phyloP scores from a whole-genome alignment of 1,140 invertebrate species.

The Papilio dardanus region DNA sequence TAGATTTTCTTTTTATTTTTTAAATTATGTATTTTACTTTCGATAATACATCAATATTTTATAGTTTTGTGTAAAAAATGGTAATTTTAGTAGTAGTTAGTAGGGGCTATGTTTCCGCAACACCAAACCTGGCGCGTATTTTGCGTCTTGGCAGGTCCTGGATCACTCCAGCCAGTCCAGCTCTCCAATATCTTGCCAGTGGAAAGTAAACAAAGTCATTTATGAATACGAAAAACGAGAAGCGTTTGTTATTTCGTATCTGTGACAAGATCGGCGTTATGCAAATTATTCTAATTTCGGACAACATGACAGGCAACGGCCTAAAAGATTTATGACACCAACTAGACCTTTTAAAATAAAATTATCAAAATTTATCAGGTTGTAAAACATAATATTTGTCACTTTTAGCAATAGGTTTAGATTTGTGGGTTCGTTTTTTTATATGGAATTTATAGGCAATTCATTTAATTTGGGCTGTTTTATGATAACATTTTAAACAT shows the following conservation, averaged over 20 bases:
- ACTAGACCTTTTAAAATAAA: constrained; percentile 1
- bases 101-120: no score
- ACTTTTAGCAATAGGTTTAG: neutral
- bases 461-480: neutral
- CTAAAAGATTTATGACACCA: neutral
- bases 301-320: neutral
- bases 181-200: no score
- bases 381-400: constrained; percentile 20
- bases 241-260: neutral
- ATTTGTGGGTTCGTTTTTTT: neutral
- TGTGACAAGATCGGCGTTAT: neutral
- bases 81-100: no score
- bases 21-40: no score
- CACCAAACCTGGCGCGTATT: no score
- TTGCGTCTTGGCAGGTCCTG: no score
- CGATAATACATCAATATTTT: neutral
- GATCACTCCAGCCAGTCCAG: no score
- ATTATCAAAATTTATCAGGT: neutral
- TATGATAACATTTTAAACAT: no score
- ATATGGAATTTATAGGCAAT: neutral
- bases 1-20: no score
- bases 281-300: neutral
- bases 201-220: neutral
- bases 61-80: neutral
- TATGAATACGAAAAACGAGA: neutral